phyloP scores from a whole-genome alignment of 2,113 vertebrate genomes.

The Brachypteracias leptosomus region DNA sequence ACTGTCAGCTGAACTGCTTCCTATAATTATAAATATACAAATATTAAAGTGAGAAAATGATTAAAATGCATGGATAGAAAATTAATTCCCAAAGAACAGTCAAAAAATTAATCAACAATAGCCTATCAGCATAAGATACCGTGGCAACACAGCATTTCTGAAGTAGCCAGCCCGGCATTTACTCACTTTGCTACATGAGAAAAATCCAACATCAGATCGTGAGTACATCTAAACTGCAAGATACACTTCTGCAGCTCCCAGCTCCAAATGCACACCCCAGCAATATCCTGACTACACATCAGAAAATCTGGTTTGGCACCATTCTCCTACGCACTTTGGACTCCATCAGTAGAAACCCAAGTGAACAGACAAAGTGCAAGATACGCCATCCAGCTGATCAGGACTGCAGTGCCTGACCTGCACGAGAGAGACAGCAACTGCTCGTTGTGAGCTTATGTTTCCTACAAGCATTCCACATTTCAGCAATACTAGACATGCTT shows the following conservation, averaged over 20 bases:
- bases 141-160: background rate
- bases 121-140: background rate
- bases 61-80: background rate
- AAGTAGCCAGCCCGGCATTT: background rate
- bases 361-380: background rate
- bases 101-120: background rate
- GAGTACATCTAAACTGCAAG: background rate
- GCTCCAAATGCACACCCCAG: background rate
- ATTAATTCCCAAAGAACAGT: background rate
- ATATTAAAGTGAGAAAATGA: constrained; percentile 23
- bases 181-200: background rate
- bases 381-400: background rate
- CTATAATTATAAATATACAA: constrained; percentile 7
- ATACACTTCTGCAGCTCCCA: background rate
- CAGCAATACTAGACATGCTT: background rate
- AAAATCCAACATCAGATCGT: background rate
- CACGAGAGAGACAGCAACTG: background rate
- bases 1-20: background rate
- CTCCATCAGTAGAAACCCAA: constrained; percentile 7
- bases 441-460: background rate
- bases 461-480: background rate
- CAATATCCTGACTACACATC: background rate
- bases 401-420: background rate
- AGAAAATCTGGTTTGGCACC: constrained; percentile 45
- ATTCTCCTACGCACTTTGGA: background rate